Conservation (phyloP, 2,888 invertebrate genomes). For the Sthenelais limicola region DNA sequence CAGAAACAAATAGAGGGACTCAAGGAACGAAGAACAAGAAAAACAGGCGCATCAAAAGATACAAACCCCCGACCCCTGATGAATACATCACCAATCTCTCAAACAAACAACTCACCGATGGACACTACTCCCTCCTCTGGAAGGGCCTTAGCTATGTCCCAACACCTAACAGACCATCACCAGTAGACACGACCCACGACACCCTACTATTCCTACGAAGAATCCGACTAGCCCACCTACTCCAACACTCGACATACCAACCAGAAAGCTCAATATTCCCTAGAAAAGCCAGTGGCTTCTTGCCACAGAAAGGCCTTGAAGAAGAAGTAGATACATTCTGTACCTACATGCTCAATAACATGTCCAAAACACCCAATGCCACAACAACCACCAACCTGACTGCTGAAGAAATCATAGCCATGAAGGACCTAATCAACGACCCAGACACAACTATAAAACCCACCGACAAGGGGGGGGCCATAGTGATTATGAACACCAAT, state of each 20-base stretch:
- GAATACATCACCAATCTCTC: background rate
- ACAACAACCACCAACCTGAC: background rate
- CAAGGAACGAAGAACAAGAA: background rate
- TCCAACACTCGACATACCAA: background rate
- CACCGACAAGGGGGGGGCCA: constrained; percentile 29
- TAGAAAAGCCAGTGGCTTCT: background rate
- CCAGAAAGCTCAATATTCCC: background rate
- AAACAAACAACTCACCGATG: background rate
- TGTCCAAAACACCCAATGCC: background rate
- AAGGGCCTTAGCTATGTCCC: constrained; percentile 1
- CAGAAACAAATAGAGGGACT: too few species aligned
- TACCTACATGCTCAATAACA: background rate
- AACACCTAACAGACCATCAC: background rate
- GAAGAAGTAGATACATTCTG: background rate
- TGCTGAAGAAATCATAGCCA: background rate
- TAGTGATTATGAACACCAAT: constrained; percentile 10
- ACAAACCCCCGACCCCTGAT: background rate
- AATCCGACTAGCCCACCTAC: background rate
- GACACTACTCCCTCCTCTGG: background rate
- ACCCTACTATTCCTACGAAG: constrained; percentile 9
- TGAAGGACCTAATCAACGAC: background rate
- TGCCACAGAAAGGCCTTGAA: background rate
- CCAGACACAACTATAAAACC: background rate
- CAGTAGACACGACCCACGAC: background rate
- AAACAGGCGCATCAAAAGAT: background rate